A percentile compares a stretch with the other conserved stretches of the same genome.
phyloP scores from a whole-genome alignment of 2,888 invertebrate genomes.

The Temnothorax unifasciatus region DNA sequence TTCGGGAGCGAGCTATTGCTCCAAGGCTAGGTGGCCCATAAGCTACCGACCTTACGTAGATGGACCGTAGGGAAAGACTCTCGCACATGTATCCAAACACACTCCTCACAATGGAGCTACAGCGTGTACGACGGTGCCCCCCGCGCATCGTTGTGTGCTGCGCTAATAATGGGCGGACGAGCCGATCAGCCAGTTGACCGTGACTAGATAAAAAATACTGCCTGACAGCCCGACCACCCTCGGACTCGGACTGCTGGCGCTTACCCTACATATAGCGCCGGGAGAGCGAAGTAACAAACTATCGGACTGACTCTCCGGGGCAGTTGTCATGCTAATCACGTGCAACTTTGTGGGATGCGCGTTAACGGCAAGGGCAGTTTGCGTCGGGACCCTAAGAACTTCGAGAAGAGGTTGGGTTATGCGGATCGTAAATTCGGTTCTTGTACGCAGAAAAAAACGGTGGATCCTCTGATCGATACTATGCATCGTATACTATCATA shows the following conservation, averaged over 20 bases:
- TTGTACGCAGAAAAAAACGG: not conserved
- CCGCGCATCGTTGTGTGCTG: conserved; percentile 77
- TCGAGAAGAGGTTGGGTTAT: conserved; percentile 36
- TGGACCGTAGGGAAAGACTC: conserved; percentile 67
- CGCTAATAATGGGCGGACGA: conserved; percentile 86
- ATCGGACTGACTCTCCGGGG: conserved; percentile 58
- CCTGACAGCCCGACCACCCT: conserved; percentile 79
- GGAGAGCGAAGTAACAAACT: conserved; percentile 64
- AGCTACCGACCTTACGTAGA: conserved; percentile 80
- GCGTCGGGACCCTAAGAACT: conserved; percentile 41
- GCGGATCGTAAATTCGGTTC: conserved; percentile 66
- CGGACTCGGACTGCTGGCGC: conserved; percentile 49
- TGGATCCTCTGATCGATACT: conserved; percentile 35
- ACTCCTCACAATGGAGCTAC: conserved; percentile 62
- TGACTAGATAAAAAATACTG: conserved; percentile 87
- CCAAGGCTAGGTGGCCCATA: conserved; percentile 78
- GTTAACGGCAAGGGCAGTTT: conserved; percentile 68
- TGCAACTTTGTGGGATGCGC: conserved; percentile 76
- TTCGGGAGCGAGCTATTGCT: conserved; percentile 79
- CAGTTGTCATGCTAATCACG: conserved; percentile 85
- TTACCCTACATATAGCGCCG: conserved; percentile 47
- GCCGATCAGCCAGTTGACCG: conserved; percentile 86
- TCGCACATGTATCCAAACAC: conserved; percentile 35
- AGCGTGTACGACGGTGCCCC: conserved; percentile 54
- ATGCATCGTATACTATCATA: not conserved